Evolutionary conservation across 2,113 vertebrate genomes (phyloP).

Genomic region (Nicator chloris): DNA sequence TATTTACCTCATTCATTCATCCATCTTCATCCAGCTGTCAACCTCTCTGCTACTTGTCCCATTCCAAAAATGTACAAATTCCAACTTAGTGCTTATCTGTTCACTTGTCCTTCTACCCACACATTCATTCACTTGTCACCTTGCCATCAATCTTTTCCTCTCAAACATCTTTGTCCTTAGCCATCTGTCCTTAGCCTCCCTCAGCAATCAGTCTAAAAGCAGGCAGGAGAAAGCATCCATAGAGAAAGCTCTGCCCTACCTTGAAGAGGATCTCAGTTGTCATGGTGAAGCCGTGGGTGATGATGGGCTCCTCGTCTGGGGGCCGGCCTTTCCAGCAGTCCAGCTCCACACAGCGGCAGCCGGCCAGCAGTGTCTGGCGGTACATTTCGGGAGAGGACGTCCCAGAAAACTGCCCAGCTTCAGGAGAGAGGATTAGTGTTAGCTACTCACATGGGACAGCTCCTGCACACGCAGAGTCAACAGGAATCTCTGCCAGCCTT

Average conservation of each 20-base stretch:
- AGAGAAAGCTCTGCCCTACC: slow-evolving; percentile 58
- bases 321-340: slow-evolving; percentile 98
- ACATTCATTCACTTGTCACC: neutral
- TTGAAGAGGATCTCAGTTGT: slow-evolving; percentile 97
- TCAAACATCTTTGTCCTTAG: neutral
- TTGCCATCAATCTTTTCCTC: neutral
- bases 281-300: slow-evolving; percentile 98
- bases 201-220: neutral
- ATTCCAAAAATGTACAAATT: neutral
- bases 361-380: slow-evolving; percentile 89
- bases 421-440: neutral
- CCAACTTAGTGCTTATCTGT: neutral
- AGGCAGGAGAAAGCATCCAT: neutral
- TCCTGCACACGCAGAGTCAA: neutral
- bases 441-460: neutral
- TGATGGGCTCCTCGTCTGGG: slow-evolving; percentile 94
- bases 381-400: slow-evolving; percentile 97
- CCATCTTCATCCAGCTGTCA: neutral
- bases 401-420: slow-evolving; percentile 96
- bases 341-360: slow-evolving; percentile 95
- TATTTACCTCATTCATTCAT: neutral
- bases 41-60: neutral
- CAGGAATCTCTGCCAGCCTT: neutral
- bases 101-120: neutral
- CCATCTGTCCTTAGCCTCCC: neutral